Percentiles rank a stretch among this genome's conserved stretches.
Conservation (phyloP, 2,113 vertebrate genomes). For the Crotalus tigris region DNA sequence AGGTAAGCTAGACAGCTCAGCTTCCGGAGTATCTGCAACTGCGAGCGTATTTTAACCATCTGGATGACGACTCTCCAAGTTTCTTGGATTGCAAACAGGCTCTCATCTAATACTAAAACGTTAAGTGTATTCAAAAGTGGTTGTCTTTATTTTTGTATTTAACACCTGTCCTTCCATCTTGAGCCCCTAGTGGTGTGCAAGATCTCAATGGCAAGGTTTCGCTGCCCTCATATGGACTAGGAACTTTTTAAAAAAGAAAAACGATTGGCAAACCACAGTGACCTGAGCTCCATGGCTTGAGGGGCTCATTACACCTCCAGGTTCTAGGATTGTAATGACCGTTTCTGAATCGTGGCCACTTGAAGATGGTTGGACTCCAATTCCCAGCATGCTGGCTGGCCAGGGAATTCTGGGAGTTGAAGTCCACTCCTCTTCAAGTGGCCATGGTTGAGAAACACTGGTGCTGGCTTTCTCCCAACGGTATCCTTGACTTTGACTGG, state of each 20-base stretch:
- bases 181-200: not conserved
- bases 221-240: not conserved
- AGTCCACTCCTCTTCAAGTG: not conserved
- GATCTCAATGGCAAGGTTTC: not conserved
- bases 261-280: not conserved
- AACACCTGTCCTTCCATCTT: not conserved
- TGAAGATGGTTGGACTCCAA: not conserved
- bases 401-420: not conserved
- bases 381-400: not conserved
- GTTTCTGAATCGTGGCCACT: not conserved
- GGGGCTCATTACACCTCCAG: not conserved
- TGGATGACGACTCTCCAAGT: not conserved
- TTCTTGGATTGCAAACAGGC: not conserved
- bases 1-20: slow-evolving; percentile 51
- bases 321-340: not conserved
- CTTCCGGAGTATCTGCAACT: not conserved
- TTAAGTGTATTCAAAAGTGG: not conserved
- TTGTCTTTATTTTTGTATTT: not conserved
- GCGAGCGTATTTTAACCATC: not conserved
- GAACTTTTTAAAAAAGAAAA: not conserved
- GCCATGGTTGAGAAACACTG: not conserved
- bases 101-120: not conserved
- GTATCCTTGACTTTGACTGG: not conserved
- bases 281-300: not conserved
- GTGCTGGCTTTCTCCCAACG: not conserved